Base-by-base conservation (phyloP, 2,888 invertebrate genomes). In the Ormyrus pomaceus region DNA sequence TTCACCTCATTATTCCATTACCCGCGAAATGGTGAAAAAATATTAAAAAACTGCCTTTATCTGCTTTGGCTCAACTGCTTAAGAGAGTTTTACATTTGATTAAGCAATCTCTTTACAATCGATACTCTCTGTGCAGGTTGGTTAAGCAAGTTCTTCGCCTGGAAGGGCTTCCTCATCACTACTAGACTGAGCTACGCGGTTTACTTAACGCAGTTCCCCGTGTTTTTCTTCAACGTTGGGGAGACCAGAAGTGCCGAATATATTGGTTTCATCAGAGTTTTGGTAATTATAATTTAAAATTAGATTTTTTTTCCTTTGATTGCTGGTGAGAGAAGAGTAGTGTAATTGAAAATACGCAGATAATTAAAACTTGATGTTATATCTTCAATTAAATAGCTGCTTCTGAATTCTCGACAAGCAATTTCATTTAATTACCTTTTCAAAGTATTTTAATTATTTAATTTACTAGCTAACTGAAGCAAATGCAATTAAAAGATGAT, bases 151-250 rank as follows among this genome's bases (percentile, higher is more conserved):
- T 81, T 94, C 59, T 92, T 94, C 69, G 92, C 93, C 8, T 93
- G 93, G 92, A 92, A 91, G 84, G 92, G 93, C 65, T 95, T 94
- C 86, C 91, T 93, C 83, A 90, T 95, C 8, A 93, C 93, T 85
- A 95, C 95, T 9, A 93, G 94, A 86, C 91, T 95, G n/a, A 94
- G 95, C 55, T 95, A 95, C 86, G 93, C 94, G 53, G 92, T 95
- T 72, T 95, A 95, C 86, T 89, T 95, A 80, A 94, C 94, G 48
- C 95, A 95, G 87, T 95, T 95, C 85, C 95, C 95, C 5, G 92
- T 95, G 76, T 95, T 93, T 87, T 95, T 95, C 88, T 95, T 91
- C 86, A 94, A 94, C 85, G 94, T 95, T 53, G 95, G 95, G 3
- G 92, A 91, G 73, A 92, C 92, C 58, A 92, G 93, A 86, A 92